Base-by-base conservation (phyloP, 2,113 vertebrate genomes). In the Gallinago paraguaiae region DNA sequence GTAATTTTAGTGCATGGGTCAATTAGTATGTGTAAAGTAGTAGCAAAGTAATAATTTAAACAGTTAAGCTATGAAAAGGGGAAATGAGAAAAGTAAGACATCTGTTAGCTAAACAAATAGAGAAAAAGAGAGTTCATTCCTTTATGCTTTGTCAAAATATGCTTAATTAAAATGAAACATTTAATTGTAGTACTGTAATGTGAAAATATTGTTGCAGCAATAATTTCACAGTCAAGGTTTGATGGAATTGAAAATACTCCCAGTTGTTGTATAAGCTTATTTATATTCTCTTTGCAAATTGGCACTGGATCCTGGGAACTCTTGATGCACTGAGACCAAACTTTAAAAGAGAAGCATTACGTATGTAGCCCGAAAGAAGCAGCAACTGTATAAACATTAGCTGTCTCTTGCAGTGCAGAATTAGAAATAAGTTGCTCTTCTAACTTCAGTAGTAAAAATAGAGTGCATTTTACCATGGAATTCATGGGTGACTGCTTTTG, bases 1-100 rank as follows among this genome's bases (percentile, higher is more conserved):
- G 79, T 95, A 88, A 93, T 97, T 96, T 95, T 94, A 53, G 88
- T 93, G 57, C 95, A 77, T n/a, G 59, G 95, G 96, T 97, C 96
- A 96, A 94, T 93, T 95, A 90, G 51, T 84, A 92, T 84, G 74
- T 96, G 74, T 83, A 88, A 96, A 92, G 90, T 90, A 92, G 69
- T 41, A 86, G 93, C 85, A 88, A 95, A 93, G 81, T 93, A 94
- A 71, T 94, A 92, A 96, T 96, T 96, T 92, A 82, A 96, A 88
- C 27, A 88, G 71, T 74, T 74, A 95, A 88, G 64, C 71, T 88
- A 60, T 90, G 92, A 84, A 93, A 86, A 70, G 82, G 35, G 64
- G 71, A 94, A 90, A 82, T 84, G 86, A 84, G 77, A 87, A 70
- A 94, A 93, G 67, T 48, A 87, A 90, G 90, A 89, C 86, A 90